Base-by-base conservation (phyloP, 2,888 invertebrate species). In the Torymus tubicola region DNA sequence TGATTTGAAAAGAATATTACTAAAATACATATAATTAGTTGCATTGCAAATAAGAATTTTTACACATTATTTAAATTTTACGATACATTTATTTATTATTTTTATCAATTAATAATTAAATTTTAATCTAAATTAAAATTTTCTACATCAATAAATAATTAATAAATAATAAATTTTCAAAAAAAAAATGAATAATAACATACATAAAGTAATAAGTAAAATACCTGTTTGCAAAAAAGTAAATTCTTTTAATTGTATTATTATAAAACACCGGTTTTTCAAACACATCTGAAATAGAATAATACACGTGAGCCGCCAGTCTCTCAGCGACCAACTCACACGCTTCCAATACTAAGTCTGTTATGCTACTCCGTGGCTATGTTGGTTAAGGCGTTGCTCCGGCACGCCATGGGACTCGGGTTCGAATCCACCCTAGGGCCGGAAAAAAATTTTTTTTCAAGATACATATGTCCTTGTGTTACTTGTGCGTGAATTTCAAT, bases 401-500 rank as follows among this genome's bases (percentile, higher is more conserved):
- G 61, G 16, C 11, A 31, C 11, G 8, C 55, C 12, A n/a, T 3
- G 24, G 24, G 2, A 24, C 24, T 24, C 24, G 24, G 24, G 24
- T 24, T 24, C 24, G 68, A n/a, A 14, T 13, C 55, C 2, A 31
- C 13, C n/a, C 42, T 8, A 31, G 57, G 70, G 70, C 71, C 64
- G 65, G 58, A 78, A 31, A 14, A 60, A 63, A 13, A 21, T 31
- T 75, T 74, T 75, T 75, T 50, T 18, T 53, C n/a, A 65, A 2
- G 24, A 24, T 24, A 24, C 24, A 24, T 3, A 58, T 72, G 84
- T 84, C 84, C 84, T 83, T 81, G 84, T 84, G 84, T 84, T 84
- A 79, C 84, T 68, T 67, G 70, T 78, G 83, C 73, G 83, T 70
- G 67, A 78, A 58, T 42, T 70, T 81, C 58, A 68, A 64, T 69